Evolutionary conservation across 2,888 invertebrate species (phyloP), one percentile per base, ranked within the genome.

Genomic region (Tineola bisselliella): DNA sequence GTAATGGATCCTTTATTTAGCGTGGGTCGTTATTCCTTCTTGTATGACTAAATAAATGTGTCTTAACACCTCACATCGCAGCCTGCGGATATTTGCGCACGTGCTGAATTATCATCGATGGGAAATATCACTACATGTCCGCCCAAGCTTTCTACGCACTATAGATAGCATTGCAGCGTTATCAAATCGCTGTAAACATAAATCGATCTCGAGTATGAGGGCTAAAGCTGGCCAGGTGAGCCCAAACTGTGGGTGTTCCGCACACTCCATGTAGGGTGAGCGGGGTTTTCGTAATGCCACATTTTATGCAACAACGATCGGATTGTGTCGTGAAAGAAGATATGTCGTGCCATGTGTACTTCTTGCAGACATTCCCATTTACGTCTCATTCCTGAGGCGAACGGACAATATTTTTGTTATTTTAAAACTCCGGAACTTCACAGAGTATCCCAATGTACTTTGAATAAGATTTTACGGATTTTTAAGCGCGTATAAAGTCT

Each of bases 401-500:
- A 63, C 66, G 68, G 72, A 75, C 79, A 77, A 77, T 86, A 83
- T 78, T 71, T 83, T 84, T 79, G 69, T 74, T 71, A 83, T 74
- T 84, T 84, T 83, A 84, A 84, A 79, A 77, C 79, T 74, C 74
- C 69, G 73, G 69, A 75, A 71, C 74, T 73, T 72, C 67, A 70
- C 63, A 69, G 76, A 74, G 77, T 79, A 78, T 77, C 77, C 74
- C 66, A 70, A 65, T 64, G 68, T 13, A 61, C 65, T 69, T 70
- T 83, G 81, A 84, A 77, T 84, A 83, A 84, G 84, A 81, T 78
- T 80, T 84, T 80, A 84, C 77, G 79, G 79, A 84, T 81, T 81
- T 80, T 84, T 80, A 80, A 84, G 81, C 64, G 73, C 73, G 68
- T 74, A 81, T 84, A 82, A 83, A 83, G 81, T 81, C 82, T 84